phyloP scores from a whole-genome alignment of 2,888 invertebrate species.

The Nomada ferruginata region DNA sequence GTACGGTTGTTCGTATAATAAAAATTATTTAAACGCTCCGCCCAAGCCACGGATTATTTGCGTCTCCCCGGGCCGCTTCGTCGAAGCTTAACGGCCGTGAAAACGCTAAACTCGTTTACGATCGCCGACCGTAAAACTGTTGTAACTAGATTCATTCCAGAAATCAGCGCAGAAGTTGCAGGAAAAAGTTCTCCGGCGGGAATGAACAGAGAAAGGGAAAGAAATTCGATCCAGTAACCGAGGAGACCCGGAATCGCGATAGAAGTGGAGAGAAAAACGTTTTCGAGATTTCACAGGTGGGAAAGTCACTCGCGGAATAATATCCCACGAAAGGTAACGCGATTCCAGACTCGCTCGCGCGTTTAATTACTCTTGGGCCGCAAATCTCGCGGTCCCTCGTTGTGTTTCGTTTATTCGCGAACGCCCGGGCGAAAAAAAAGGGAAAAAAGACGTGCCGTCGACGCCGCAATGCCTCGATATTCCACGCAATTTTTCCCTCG shows the following conservation, averaged over 20 bases:
- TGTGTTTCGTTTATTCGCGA: slow-evolving; percentile 13
- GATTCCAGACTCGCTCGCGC: not conserved
- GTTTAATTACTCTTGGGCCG: slow-evolving; percentile 32
- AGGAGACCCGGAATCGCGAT: no score
- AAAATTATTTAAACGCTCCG: slow-evolving; percentile 30
- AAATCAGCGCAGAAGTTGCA: not conserved
- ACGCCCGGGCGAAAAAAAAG: not conserved
- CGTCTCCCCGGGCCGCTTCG: not conserved
- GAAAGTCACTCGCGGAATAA: not conserved
- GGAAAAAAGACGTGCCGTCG: not conserved
- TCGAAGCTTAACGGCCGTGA: not conserved
- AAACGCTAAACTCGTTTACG: not conserved
- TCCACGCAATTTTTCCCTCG: not conserved
- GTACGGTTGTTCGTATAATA: slow-evolving; percentile 3
- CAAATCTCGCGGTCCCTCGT: not conserved
- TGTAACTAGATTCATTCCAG: not conserved
- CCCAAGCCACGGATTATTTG: slow-evolving; percentile 1
- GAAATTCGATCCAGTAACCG: no score
- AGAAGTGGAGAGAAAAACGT: not conserved
- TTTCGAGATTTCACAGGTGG: not conserved
- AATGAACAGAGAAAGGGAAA: not conserved
- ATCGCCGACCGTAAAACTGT: slow-evolving; percentile 27
- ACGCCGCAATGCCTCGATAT: not conserved
- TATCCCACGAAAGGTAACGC: slow-evolving; percentile 21
- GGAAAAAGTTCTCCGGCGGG: not conserved